Percentiles rank a stretch among this genome's conserved stretches.
These are phyloP conservation scores for Tapera naevia DNA, from an alignment of 2,797 vertebrate species.

Conservation along the genomic window DNA sequence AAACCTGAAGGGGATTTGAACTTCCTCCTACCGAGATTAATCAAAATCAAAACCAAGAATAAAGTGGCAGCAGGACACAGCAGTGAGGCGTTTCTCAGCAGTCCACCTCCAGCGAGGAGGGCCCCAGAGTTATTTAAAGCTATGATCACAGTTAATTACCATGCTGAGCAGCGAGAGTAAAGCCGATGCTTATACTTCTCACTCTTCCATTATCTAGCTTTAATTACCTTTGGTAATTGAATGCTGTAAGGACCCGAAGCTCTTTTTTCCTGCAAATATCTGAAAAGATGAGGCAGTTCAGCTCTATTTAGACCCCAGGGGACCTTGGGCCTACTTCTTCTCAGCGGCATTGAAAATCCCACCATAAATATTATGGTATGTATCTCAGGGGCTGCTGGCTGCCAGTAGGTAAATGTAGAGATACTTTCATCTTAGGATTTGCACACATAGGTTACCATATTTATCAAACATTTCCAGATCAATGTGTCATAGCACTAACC, in stretches of 20 bases:
- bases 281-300: background rate
- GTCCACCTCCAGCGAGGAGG: background rate
- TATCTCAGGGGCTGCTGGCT: background rate
- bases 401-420: background rate
- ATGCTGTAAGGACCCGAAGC: background rate
- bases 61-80: background rate
- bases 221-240: background rate
- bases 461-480: background rate
- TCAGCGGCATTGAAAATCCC: background rate
- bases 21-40: background rate
- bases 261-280: background rate
- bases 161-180: background rate
- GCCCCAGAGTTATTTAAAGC: slow-evolving; percentile 2
- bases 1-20: background rate
- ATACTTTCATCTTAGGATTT: background rate
- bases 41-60: background rate
- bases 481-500: background rate
- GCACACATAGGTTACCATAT: background rate
- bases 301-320: background rate
- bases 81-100: background rate
- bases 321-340: background rate
- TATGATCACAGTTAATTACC: background rate
- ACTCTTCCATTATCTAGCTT: background rate
- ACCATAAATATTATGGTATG: background rate
- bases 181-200: background rate